A percentile compares a stretch with the other conserved stretches of the same genome.
Evolutionary conservation across 1,140 invertebrate species (phyloP).

Genomic region (Druon quercuslanigerum): DNA sequence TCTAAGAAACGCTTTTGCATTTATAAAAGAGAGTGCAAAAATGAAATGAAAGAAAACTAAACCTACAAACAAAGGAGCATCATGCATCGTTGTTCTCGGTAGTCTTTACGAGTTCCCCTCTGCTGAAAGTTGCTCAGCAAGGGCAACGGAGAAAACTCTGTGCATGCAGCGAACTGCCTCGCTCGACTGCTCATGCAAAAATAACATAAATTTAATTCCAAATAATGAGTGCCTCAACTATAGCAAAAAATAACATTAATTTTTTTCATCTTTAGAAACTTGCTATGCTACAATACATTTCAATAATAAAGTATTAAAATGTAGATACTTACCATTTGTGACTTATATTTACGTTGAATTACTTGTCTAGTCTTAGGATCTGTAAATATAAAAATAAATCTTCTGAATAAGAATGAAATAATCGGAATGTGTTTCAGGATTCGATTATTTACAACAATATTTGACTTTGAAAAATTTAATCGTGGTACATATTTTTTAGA

Average conservation of each 20-base stretch:
- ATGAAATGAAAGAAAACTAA: constrained; percentile 45
- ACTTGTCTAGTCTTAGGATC: constrained; percentile 98
- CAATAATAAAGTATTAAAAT: not conserved
- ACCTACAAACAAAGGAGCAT: constrained; percentile 43
- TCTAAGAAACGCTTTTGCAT: constrained; percentile 23
- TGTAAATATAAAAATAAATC: constrained; percentile 77
- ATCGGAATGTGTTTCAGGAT: no score
- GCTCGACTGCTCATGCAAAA: constrained; percentile 61
- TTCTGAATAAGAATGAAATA: not conserved
- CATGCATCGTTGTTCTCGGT: constrained; percentile 54
- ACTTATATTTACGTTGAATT: constrained; percentile 97
- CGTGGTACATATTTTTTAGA: no score
- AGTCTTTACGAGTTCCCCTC: constrained; percentile 49
- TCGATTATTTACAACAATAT: no score
- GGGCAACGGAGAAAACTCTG: constrained; percentile 73
- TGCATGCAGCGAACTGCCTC: constrained; percentile 74
- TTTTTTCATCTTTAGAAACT: constrained; percentile 11
- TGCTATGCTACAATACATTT: not conserved
- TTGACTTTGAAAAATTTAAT: no score
- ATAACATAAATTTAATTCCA: constrained; percentile 31
- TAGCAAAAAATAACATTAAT: not conserved
- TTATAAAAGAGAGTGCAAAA: constrained; percentile 40
- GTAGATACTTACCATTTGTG: constrained; percentile 92
- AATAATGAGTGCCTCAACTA: not conserved
- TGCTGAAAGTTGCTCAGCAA: constrained; percentile 63